Percentiles rank a stretch among this genome's conserved stretches.
Evolutionary conservation across 2,888 invertebrate species (phyloP).

Genomic region (Lycaena phlaeas): DNA sequence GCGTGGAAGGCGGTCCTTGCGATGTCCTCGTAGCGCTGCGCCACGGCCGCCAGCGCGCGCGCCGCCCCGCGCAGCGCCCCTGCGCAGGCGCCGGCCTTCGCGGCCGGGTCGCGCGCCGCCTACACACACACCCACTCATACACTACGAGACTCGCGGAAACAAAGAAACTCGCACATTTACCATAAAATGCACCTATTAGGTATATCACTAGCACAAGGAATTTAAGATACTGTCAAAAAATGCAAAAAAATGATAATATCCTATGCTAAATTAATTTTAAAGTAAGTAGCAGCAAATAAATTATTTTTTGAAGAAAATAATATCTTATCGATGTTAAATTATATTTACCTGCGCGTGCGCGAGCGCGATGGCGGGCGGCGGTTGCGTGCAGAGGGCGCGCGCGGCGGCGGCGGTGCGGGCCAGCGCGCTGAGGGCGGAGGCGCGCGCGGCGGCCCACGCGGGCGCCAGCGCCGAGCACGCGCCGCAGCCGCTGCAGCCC

Average conservation of each 20-base stretch:
- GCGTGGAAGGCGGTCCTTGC: conserved; percentile 59
- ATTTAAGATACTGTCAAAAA: too few species aligned
- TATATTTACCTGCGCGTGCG: conserved; percentile 70
- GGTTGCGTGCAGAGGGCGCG: conserved; percentile 89
- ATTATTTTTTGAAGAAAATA: too few species aligned
- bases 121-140: too few species aligned
- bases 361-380: conserved; percentile 91
- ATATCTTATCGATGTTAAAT: too few species aligned
- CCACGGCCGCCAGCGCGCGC: conserved; percentile 30
- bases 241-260: too few species aligned
- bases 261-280: too few species aligned
- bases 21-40: conserved; percentile 38
- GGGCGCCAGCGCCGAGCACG: conserved; percentile 34
- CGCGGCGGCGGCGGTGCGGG: conserved; percentile 73
- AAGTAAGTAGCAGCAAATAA: too few species aligned
- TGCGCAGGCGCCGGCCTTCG: conserved; percentile 46
- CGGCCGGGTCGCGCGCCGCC: conserved; percentile 45
- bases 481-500: conserved; percentile 51
- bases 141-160: too few species aligned
- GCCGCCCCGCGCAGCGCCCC: conserved; percentile 40
- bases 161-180: too few species aligned
- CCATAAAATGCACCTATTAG: too few species aligned
- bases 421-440: conserved; percentile 78
- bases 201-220: too few species aligned
- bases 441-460: conserved; percentile 76